Conservation (phyloP, 2,797 vertebrate species). For the Momotus momota region DNA sequence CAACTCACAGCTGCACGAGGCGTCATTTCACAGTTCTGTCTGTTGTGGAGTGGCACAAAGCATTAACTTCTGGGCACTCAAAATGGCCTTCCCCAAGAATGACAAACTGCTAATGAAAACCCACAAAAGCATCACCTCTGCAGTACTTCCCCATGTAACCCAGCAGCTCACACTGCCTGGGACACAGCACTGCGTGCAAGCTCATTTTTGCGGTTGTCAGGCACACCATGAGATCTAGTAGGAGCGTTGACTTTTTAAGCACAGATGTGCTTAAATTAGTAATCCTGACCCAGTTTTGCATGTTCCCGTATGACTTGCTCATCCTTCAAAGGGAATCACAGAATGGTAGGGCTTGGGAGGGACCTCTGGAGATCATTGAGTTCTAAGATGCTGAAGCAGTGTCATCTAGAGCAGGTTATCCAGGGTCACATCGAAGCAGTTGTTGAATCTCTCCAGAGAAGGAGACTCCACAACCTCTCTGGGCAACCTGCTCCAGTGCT, state of each 20-base stretch:
- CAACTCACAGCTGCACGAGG: background rate
- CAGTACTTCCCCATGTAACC: rapidly evolving
- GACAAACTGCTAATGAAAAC: background rate
- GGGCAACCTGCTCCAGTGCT: background rate
- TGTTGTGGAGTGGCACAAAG: background rate
- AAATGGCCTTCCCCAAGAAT: background rate
- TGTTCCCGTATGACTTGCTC: background rate
- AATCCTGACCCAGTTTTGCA: background rate
- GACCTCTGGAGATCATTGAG: background rate
- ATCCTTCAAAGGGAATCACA: background rate
- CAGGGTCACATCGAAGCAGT: background rate
- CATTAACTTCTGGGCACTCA: background rate
- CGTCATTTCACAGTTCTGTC: background rate
- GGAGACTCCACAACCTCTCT: background rate
- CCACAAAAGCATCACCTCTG: background rate
- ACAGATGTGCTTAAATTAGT: background rate
- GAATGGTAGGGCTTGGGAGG: background rate
- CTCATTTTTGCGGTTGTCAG: background rate
- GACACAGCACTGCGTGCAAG: rapidly evolving
- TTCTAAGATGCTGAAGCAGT: background rate
- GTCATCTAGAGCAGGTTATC: background rate
- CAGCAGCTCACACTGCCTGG: background rate
- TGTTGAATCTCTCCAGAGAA: background rate
- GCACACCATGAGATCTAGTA: rapidly evolving
- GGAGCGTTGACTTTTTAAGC: background rate